Base-by-base conservation (phyloP, 1,140 invertebrate genomes). In the Zaprionus gabonicus region DNA sequence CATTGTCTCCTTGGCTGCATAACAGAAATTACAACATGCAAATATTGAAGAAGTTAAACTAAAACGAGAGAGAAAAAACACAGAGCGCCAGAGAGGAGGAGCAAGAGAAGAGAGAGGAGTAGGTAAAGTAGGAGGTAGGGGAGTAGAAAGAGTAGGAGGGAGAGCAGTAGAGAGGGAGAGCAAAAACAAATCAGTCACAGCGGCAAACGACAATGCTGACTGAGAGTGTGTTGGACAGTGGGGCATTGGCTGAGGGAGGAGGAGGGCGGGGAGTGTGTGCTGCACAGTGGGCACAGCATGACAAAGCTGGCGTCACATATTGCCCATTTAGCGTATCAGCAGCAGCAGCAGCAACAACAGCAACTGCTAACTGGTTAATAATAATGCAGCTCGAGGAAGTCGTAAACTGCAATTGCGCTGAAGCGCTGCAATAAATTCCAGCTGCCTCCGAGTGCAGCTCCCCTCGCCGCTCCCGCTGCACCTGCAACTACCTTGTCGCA, bases 361-460 rank as follows among this genome's bases (percentile, higher is more conserved):
- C 70, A 46, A 73, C 70, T 73, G 71, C 71, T 68, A 77, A 73
- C 70, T 74, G 75, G 70, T 64, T 74, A 77, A 77, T 73, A 77
- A 72, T 76, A 76, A 72, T 72, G 68, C 72, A 63, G 62, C 63
- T 72, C 51, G 76, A 80, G 78, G 78, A 80, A 80, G 78, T 80
- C 78, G 66, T 80, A 80, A 80, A 80, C 64, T 80, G 75, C 78
- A 80, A 70, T 80, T 77, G 78, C 78, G 71, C 65, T 80, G 75
- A 64, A 71, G 67, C 74, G 66, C 70, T 68, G 78, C 53, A 77
- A 78, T 80, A 80, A 80, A 80, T 80, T 55, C 38, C 67, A 70
- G 34, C 10, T 4, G 46, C 60, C 69, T 4, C 23, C 4, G 9
- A 34, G 9, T 41, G 0, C 15, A 7, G n/a, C n/a, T 6, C 15